Evolutionary conservation across 2,888 invertebrate genomes (phyloP), one percentile per base, ranked within the genome.

Genomic region (Peribatodes rhomboidaria): DNA sequence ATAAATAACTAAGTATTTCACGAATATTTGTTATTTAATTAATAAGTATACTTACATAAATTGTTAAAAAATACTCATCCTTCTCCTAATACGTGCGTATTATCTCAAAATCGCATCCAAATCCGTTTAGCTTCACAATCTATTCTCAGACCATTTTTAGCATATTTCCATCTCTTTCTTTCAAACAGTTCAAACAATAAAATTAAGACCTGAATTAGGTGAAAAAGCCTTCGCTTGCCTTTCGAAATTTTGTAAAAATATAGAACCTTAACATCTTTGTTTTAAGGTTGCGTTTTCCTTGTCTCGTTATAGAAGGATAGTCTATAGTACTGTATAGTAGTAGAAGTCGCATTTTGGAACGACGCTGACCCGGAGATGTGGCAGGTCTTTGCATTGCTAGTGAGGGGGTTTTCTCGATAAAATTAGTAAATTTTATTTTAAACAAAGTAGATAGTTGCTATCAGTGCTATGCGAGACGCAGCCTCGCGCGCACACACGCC

Each of bases 301-400:
- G 13, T 18, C 18, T 11, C 16, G 50, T 1, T 3, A 11, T 20
- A 10, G 31, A 31, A 47, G 47, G 27, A 33, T 35, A 9, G 35
- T 20, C 50, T 37, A 49, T 20, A 7, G n/a, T n/a, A n/a, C n/a
- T n/a, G 18, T 44, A 20, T 33, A 33, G 13, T 13, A 35, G 35
- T 50, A 14, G 20, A 47, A 68, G 66, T 68, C 49, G 64, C 68
- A 70, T 68, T 66, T 64, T 74, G 70, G 73, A 79, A 18, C 44
- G 78, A 73, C 74, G 78, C 70, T 71, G 44, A 49, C 42, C 7
- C 47, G 69, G 78, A 75, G 78, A 79, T 70, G 74, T 61, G 72
- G 64, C 60, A 55, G 73, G 76, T 78, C 78, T 80, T 79, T 75
- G 68, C 65, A 44, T 61, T 74, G 76, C 27, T 65, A 67, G 66